These are phyloP conservation scores for Sycophila texana DNA, from an alignment of 2,888 invertebrate genomes.

Conservation along the genomic window DNA sequence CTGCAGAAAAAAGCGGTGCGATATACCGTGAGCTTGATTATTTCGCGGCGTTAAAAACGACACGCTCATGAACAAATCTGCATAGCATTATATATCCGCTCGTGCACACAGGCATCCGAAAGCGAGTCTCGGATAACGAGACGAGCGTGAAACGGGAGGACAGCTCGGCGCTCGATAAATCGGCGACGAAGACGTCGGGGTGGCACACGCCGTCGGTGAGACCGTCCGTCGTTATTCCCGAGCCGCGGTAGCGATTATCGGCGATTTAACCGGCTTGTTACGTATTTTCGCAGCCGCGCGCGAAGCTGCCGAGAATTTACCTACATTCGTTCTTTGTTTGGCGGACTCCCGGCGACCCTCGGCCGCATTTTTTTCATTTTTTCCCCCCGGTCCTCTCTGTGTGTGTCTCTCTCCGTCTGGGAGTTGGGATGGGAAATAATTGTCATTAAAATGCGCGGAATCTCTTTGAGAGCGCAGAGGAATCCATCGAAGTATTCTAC, in stretches of 20 bases:
- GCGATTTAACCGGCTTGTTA: conserved; percentile 39
- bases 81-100: conserved; percentile 9
- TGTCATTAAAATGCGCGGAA: conserved; percentile 32
- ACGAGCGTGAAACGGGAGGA: conserved; percentile 20
- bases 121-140: background rate
- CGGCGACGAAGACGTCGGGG: conserved; percentile 24
- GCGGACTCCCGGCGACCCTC: too few relatives aligned
- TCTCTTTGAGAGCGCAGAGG: conserved; percentile 24
- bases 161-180: conserved; percentile 41
- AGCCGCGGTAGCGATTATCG: conserved; percentile 51
- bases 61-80: too few relatives aligned
- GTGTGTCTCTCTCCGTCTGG: background rate
- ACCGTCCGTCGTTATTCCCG: conserved; percentile 52
- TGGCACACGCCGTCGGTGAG: conserved; percentile 22
- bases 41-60: too few relatives aligned
- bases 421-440: conserved; percentile 2
- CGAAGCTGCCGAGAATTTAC: conserved; percentile 17
- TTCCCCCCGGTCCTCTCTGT: background rate
- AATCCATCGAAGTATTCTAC: conserved; percentile 34
- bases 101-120: background rate
- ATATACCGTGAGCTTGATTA: too few relatives aligned
- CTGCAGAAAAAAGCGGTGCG: too few relatives aligned
- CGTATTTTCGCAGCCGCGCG: conserved; percentile 46
- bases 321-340: background rate
- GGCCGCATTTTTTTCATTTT: conserved; percentile 8